Conservation (phyloP, 2,113 vertebrate genomes). For the Mustela lutreola region DNA sequence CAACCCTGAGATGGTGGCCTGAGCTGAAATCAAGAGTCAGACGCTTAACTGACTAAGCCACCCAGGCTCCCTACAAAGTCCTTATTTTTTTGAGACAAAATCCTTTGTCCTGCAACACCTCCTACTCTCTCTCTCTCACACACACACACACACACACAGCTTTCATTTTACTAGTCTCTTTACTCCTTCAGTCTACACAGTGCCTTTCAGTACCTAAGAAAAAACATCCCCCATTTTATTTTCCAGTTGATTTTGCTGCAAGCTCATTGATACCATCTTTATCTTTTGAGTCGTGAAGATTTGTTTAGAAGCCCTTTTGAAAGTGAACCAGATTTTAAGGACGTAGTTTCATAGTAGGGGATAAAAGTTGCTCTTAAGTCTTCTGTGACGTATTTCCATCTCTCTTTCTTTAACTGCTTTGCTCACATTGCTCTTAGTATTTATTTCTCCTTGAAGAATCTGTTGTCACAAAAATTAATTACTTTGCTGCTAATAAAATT, state of each 20-base stretch:
- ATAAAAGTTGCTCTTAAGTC: slow-evolving; percentile 70
- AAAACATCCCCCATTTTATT: slow-evolving; percentile 11
- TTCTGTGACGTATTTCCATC: slow-evolving; percentile 44
- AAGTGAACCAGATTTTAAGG: slow-evolving; percentile 74
- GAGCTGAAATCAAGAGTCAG: not conserved
- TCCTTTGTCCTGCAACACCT: not conserved
- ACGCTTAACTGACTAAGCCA: not conserved
- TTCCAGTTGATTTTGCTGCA: slow-evolving; percentile 57
- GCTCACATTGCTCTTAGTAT: slow-evolving; percentile 73
- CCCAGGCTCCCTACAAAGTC: not conserved
- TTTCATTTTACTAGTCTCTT: slow-evolving; percentile 37
- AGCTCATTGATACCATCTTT: slow-evolving; percentile 55
- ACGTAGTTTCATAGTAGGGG: slow-evolving; percentile 59
- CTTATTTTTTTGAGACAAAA: slow-evolving; percentile 3
- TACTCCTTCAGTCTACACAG: not conserved
- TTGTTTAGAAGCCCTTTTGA: slow-evolving; percentile 66
- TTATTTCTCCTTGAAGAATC: slow-evolving; percentile 85
- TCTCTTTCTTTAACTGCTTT: slow-evolving; percentile 63
- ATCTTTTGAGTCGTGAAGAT: not conserved
- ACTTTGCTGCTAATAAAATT: slow-evolving; percentile 84
- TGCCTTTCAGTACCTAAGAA: slow-evolving; percentile 38
- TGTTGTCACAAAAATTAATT: slow-evolving; percentile 86
- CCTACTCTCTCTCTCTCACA: too few species aligned
- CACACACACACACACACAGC: not conserved
- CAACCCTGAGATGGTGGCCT: not conserved